phyloP scores from a whole-genome alignment of 2,888 invertebrate genomes.

The Leptopterna dolabrata region DNA sequence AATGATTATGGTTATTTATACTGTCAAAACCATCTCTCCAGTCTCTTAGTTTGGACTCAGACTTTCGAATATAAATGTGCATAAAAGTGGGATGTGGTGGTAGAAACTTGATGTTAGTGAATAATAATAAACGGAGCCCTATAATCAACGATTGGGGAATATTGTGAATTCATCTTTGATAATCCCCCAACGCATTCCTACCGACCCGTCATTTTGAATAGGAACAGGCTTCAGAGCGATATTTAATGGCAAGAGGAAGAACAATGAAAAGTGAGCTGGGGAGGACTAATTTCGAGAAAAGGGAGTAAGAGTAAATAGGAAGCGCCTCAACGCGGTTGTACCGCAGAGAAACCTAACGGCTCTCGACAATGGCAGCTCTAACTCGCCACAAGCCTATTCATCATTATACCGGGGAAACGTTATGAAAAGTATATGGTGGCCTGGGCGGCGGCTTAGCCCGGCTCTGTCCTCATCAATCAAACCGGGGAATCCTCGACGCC shows the following conservation, averaged over 20 bases:
- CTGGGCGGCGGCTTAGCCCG: not conserved
- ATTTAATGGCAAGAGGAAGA: conserved; percentile 3
- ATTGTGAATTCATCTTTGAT: not conserved
- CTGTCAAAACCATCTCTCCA: too few species aligned
- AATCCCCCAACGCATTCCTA: not conserved
- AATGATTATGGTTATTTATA: too few species aligned
- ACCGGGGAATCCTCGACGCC: not conserved
- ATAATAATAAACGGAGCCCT: too few species aligned
- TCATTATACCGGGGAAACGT: not conserved
- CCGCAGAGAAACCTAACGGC: not conserved
- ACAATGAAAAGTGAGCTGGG: conserved; percentile 15
- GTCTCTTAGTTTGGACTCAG: too few species aligned
- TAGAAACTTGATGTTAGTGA: too few species aligned
- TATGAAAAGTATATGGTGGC: conserved; percentile 26
- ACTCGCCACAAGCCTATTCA: conserved; percentile 26
- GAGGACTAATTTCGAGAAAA: conserved; percentile 15
- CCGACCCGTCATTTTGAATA: not conserved
- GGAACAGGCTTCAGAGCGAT: not conserved
- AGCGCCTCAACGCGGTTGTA: not conserved
- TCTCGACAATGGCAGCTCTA: not conserved
- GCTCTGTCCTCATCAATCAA: conserved; percentile 29
- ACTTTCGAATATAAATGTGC: too few species aligned
- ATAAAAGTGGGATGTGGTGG: too few species aligned
- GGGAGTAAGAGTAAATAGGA: conserved; percentile 33
- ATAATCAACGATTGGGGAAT: not conserved